phyloP scores from a whole-genome alignment of 1,140 invertebrate species.

The Linepithema humile region DNA sequence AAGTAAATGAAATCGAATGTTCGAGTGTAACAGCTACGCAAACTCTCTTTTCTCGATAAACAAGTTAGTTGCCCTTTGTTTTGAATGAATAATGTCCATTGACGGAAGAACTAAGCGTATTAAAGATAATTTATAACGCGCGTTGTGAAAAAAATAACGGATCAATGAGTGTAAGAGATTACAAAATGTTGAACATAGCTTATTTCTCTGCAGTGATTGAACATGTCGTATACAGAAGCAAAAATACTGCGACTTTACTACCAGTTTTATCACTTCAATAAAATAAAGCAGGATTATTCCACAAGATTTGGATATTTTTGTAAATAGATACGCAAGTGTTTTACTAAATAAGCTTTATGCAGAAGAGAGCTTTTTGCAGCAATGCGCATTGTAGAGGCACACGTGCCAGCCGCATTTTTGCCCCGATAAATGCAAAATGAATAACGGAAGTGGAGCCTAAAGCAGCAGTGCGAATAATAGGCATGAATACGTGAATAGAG shows the following conservation, averaged over 20 bases:
- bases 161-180: not conserved
- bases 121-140: not conserved
- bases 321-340: not conserved
- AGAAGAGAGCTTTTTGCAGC: not conserved
- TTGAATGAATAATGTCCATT: not conserved
- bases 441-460: not conserved
- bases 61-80: slow-evolving; percentile 22
- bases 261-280: not conserved
- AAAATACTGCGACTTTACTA: not conserved
- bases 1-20: slow-evolving; percentile 30
- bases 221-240: not conserved
- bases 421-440: slow-evolving; percentile 7
- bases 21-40: slow-evolving; percentile 1
- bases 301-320: not conserved
- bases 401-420: not conserved
- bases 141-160: not conserved
- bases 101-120: not conserved
- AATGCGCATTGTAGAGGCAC: not conserved
- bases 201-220: not conserved
- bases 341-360: slow-evolving; percentile 5
- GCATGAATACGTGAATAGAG: slow-evolving; percentile 30
- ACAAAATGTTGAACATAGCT: not conserved
- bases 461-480: slow-evolving; percentile 35
- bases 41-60: slow-evolving; percentile 19
- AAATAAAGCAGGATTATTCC: not conserved